Conservation (phyloP, 2,113 vertebrate species). For the Phaethornis superciliosus region DNA sequence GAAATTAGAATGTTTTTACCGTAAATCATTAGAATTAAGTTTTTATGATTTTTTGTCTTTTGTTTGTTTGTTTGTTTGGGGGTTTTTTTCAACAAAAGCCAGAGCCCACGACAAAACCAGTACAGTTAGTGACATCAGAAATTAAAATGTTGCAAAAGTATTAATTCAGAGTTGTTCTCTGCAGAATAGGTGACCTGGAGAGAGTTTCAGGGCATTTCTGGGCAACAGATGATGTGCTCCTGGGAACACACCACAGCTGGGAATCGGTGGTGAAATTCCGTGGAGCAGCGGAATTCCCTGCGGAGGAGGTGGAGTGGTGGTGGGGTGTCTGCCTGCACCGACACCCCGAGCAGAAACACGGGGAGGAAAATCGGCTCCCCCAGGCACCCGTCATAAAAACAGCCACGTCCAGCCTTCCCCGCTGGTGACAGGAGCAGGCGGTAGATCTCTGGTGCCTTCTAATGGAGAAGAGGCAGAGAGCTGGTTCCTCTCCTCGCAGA, state of each 20-base stretch:
- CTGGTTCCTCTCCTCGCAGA: neutral
- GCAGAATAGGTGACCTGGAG: no score
- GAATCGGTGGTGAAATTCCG: neutral
- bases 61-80: no score
- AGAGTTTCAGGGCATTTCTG: neutral
- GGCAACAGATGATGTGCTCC: neutral
- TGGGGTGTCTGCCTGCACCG: neutral
- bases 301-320: neutral
- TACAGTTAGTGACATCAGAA: no score
- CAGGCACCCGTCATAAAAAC: accelerated
- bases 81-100: no score
- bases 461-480: neutral
- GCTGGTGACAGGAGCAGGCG: accelerated
- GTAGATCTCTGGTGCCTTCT: conserved; percentile 36
- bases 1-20: no score
- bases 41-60: no score
- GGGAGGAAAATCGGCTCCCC: neutral
- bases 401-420: neutral
- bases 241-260: neutral
- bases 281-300: neutral
- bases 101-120: no score
- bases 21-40: no score
- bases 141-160: no score
- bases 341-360: accelerated
- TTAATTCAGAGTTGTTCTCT: no score